phyloP scores from a whole-genome alignment of 1,140 invertebrate genomes.

The Fopius arisanus region DNA sequence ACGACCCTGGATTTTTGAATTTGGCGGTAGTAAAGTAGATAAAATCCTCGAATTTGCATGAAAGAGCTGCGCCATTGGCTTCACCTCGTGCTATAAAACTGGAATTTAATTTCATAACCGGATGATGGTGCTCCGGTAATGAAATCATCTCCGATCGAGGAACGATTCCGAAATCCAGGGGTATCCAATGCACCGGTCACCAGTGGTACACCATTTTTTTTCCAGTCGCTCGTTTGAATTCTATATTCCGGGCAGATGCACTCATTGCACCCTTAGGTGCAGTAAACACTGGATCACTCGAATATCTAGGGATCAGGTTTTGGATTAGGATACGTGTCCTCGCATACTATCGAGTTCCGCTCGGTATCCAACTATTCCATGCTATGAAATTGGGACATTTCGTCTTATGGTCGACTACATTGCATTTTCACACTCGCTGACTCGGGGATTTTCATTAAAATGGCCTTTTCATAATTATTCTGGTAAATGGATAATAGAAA shows the following conservation, averaged over 20 bases:
- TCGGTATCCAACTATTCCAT: neutral
- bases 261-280: conserved; percentile 2
- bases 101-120: too few species aligned
- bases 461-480: too few species aligned
- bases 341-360: neutral
- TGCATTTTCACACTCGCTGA: neutral
- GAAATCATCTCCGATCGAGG: neutral
- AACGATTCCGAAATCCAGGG: neutral
- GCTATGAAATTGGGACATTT: neutral
- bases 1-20: too few species aligned
- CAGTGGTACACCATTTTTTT: neutral
- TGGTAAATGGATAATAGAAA: too few species aligned
- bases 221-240: neutral
- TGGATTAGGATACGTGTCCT: neutral
- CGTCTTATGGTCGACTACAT: neutral
- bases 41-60: too few species aligned
- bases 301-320: neutral
- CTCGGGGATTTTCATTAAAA: neutral
- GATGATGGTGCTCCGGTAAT: neutral
- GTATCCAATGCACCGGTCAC: neutral
- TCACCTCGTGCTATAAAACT: too few species aligned
- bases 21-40: too few species aligned
- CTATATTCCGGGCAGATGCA: neutral
- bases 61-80: too few species aligned
- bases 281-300: conserved; percentile 3